A percentile compares a stretch with the other conserved stretches of the same genome.
phyloP scores from a whole-genome alignment of 2,113 vertebrate genomes.

The Periophthalmus modestus region DNA sequence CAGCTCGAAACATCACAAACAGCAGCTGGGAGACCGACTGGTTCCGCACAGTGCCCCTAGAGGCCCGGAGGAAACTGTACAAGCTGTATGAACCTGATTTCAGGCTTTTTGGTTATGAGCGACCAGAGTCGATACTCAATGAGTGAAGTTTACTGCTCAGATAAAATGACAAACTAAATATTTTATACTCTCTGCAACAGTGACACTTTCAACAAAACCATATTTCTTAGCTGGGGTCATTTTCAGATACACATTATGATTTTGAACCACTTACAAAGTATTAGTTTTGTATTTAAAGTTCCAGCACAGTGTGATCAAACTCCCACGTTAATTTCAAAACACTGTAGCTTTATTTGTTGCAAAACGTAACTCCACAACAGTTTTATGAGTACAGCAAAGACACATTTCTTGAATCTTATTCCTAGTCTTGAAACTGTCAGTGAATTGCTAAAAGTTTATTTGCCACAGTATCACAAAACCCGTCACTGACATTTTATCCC shows the following conservation, averaged over 20 bases:
- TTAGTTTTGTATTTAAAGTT: background rate
- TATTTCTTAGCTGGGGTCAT: background rate
- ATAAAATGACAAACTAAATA: conserved; percentile 2
- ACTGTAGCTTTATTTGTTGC: background rate
- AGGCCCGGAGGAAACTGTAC: conserved; percentile 87
- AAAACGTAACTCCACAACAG: background rate
- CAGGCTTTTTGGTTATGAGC: conserved; percentile 92
- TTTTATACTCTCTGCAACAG: background rate
- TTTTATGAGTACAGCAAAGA: background rate
- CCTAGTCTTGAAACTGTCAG: background rate
- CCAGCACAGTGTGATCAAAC: background rate
- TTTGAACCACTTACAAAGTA: background rate
- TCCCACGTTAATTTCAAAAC: background rate
- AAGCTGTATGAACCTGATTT: conserved; percentile 94
- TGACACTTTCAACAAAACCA: background rate
- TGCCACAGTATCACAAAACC: background rate
- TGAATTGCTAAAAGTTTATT: background rate
- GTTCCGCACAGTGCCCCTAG: conserved; percentile 87
- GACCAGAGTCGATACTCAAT: conserved; percentile 87
- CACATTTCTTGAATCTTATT: background rate
- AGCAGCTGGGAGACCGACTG: conserved; percentile 92
- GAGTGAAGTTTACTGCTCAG: conserved; percentile 68
- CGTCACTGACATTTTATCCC: background rate
- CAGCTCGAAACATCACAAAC: conserved; percentile 87
- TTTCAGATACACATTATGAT: background rate